phyloP scores from a whole-genome alignment of 2,888 invertebrate species.

The Andrena praecox region DNA sequence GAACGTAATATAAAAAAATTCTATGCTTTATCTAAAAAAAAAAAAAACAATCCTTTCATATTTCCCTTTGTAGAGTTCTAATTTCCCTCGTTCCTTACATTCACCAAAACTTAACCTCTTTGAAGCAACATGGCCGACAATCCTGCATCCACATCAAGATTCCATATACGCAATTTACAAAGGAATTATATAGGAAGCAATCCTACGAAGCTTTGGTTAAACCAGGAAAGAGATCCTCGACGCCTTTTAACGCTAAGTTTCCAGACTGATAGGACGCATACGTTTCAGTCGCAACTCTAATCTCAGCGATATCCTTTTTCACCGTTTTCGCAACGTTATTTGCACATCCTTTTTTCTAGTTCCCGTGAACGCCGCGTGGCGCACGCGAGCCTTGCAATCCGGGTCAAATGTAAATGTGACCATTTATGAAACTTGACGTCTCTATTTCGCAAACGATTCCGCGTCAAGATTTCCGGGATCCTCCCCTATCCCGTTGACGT shows the following conservation, averaged over 20 bases:
- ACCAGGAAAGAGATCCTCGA: not conserved
- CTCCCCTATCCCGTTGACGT: conserved; percentile 48
- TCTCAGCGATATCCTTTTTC: not conserved
- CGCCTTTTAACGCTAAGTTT: not conserved
- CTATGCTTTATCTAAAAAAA: no score
- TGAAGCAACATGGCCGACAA: no score
- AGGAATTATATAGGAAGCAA: no score
- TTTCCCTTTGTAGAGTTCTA: no score
- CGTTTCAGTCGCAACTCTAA: not conserved
- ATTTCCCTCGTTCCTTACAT: no score
- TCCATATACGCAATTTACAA: no score
- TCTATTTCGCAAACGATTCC: conserved; percentile 61
- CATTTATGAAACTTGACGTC: conserved; percentile 66
- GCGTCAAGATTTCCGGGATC: conserved; percentile 57
- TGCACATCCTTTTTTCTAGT: conserved; percentile 27
- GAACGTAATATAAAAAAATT: no score
- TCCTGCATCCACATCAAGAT: no score
- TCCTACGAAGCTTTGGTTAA: no score
- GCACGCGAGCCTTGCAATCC: conserved; percentile 38
- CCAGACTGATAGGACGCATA: not conserved
- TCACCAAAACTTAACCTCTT: no score
- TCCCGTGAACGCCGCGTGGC: not conserved
- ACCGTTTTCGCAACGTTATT: not conserved
- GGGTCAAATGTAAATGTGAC: conserved; percentile 65
- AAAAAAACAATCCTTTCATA: no score